phyloP scores from a whole-genome alignment of 2,888 invertebrate genomes.

The Schrankia costaestrigalis region DNA sequence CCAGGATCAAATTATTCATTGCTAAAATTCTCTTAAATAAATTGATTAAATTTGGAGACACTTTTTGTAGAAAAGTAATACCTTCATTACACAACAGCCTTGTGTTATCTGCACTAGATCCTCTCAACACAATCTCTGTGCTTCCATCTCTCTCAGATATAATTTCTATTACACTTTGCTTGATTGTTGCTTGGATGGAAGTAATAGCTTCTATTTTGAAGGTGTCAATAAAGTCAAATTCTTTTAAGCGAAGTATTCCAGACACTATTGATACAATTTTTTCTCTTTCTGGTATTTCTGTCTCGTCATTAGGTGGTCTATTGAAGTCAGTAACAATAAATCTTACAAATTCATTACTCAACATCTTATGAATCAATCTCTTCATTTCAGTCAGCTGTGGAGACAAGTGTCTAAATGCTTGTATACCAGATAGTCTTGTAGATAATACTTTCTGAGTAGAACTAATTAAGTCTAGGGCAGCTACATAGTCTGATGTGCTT shows the following conservation, averaged over 20 bases:
- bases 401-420: conserved; percentile 96
- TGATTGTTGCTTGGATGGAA: conserved; percentile 92
- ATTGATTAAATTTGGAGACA: conserved; percentile 83
- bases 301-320: conserved; percentile 83
- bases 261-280: conserved; percentile 93
- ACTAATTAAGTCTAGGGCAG: conserved; percentile 96
- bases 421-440: conserved; percentile 94
- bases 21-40: conserved; percentile 87
- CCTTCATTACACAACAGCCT: conserved; percentile 85
- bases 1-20: conserved; percentile 88
- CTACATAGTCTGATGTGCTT: conserved; percentile 97
- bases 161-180: conserved; percentile 91
- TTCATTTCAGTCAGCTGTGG: conserved; percentile 98
- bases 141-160: conserved; percentile 70
- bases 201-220: conserved; percentile 94
- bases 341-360: conserved; percentile 95
- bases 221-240: conserved; percentile 92
- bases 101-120: conserved; percentile 64
- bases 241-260: conserved; percentile 92
- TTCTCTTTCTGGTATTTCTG: conserved; percentile 88
- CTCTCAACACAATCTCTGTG: conserved; percentile 70
- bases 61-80: conserved; percentile 83
- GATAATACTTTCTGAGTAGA: conserved; percentile 97
- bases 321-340: conserved; percentile 95
- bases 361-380: conserved; percentile 97